These are phyloP conservation scores for Aleadryas rufinucha DNA, from an alignment of 2,113 vertebrate genomes.

Conservation along the genomic window DNA sequence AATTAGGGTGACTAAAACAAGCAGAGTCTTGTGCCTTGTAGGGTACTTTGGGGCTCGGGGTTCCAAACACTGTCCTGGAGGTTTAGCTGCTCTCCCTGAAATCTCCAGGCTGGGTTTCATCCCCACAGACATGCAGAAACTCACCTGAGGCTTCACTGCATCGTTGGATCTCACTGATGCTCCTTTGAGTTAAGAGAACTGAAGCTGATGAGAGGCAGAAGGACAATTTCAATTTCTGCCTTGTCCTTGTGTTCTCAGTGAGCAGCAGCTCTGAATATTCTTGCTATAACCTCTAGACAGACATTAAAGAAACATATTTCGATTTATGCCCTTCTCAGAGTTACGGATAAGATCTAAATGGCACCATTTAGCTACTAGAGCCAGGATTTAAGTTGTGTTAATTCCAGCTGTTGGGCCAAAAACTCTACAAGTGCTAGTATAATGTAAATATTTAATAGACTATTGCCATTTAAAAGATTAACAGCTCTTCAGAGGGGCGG, in stretches of 20 bases:
- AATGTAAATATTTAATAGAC: slow-evolving; percentile 66
- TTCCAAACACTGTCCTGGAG: background rate
- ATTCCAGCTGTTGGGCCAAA: slow-evolving; percentile 4
- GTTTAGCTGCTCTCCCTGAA: background rate
- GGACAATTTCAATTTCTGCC: slow-evolving; percentile 9
- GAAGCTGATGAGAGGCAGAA: background rate
- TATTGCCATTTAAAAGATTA: slow-evolving; percentile 61
- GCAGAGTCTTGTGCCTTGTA: background rate
- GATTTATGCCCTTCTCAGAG: slow-evolving; percentile 24
- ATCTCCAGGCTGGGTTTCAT: background rate
- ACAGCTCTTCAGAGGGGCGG: background rate
- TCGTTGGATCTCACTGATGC: background rate
- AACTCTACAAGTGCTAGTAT: slow-evolving; percentile 5
- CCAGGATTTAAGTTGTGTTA: background rate
- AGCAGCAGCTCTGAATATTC: background rate
- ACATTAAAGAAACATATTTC: background rate
- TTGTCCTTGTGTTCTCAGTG: background rate
- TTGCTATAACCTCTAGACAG: background rate
- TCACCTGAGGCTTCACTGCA: background rate
- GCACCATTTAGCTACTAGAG: slow-evolving; percentile 32
- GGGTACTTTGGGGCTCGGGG: background rate
- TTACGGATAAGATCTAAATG: slow-evolving; percentile 52
- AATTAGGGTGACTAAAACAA: background rate
- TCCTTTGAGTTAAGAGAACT: background rate
- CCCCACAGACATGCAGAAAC: background rate